Evolutionary conservation across 2,113 vertebrate genomes (phyloP).

Genomic region (Oceanodroma tethys): DNA sequence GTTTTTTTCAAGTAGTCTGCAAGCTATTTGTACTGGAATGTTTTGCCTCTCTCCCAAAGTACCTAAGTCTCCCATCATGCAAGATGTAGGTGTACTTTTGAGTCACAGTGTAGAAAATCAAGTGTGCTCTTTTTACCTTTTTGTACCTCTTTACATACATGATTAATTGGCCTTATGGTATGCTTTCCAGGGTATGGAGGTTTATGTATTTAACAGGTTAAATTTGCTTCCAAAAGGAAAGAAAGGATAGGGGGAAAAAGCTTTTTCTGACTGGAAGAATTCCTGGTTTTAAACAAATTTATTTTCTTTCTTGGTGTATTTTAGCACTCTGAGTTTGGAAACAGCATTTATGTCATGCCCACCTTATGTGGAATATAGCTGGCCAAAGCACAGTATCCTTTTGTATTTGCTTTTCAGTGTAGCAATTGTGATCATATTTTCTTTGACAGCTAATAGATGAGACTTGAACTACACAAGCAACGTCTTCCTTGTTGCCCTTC

Average conservation of each 20-base stretch:
- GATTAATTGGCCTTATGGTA: background rate
- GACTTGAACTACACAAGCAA: background rate
- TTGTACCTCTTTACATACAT: background rate
- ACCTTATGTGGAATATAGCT: background rate
- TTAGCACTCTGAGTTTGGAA: background rate
- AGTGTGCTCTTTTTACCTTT: background rate
- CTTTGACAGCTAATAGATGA: background rate
- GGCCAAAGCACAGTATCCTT: background rate
- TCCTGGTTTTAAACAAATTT: background rate
- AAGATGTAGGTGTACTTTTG: too few relatives aligned
- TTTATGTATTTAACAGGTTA: background rate
- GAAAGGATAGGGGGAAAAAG: background rate
- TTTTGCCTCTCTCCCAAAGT: background rate
- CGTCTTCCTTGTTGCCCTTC: background rate
- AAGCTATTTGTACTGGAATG: background rate
- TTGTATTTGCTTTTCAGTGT: background rate
- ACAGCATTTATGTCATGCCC: background rate
- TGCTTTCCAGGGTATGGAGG: background rate
- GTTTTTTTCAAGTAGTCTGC: background rate
- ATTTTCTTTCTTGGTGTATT: background rate
- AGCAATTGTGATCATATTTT: background rate
- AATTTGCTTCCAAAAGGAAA: background rate
- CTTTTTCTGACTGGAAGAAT: background rate
- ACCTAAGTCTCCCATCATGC: background rate
- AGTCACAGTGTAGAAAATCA: background rate